Percentiles rank a stretch among this genome's conserved stretches.
Conservation (phyloP, 2,888 invertebrate genomes). For the Tetheella fluctuosa region DNA sequence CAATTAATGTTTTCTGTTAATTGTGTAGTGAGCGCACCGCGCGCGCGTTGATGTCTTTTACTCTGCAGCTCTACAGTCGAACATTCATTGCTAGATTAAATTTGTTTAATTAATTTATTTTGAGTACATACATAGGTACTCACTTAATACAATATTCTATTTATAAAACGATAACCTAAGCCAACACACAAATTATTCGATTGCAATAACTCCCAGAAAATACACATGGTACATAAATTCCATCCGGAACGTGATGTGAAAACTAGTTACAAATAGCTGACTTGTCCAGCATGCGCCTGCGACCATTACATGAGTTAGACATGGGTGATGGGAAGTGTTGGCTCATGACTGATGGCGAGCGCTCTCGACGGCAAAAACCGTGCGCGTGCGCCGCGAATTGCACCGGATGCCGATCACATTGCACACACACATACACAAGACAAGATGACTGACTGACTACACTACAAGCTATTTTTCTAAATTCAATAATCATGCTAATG, state of each 20-base stretch:
- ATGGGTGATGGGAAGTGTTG: background rate
- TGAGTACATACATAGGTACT: background rate
- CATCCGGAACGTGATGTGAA: background rate
- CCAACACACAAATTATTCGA: too few species aligned
- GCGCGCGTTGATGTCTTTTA: conserved; percentile 55
- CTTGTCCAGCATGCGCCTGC: background rate
- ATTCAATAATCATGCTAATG: too few species aligned
- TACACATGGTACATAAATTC: background rate
- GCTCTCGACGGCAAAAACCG: conserved; percentile 13
- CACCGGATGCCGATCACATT: conserved; percentile 12
- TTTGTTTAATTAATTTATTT: background rate
- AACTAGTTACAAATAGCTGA: background rate
- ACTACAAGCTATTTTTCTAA: too few species aligned
- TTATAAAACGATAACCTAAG: too few species aligned
- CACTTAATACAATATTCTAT: too few species aligned
- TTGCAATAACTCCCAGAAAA: too few species aligned
- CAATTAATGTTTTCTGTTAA: too few species aligned
- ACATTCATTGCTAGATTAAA: background rate
- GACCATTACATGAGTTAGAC: background rate
- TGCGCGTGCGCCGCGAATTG: conserved; percentile 26
- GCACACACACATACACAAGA: conserved; percentile 11
- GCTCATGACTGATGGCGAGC: background rate
- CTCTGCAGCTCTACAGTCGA: background rate
- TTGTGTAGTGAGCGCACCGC: background rate
- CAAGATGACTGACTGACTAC: too few species aligned